Evolutionary conservation across 2,113 vertebrate species (phyloP).

Genomic region (Sturnus vulgaris): DNA sequence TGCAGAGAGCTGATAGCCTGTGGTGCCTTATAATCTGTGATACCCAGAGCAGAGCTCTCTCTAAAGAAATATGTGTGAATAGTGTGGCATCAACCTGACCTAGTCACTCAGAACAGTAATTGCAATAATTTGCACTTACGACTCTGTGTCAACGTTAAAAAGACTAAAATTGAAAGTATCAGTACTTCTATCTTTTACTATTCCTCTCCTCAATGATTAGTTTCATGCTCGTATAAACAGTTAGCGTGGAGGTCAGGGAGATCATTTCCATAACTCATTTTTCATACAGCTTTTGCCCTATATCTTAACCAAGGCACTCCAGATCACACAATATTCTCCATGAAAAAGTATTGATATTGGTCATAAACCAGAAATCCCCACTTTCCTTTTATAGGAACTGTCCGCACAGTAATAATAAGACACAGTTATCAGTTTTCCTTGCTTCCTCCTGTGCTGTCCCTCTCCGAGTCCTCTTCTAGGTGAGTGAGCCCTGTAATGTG

Average conservation of each 20-base stretch:
- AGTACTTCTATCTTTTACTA: background rate
- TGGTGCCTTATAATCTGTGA: conserved; percentile 7
- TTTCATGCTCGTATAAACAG: background rate
- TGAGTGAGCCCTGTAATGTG: background rate
- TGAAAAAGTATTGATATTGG: background rate
- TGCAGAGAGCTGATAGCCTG: background rate
- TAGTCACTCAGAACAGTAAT: background rate
- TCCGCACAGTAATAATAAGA: background rate
- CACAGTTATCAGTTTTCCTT: background rate
- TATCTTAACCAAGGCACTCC: background rate
- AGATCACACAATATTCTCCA: background rate
- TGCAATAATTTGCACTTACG: conserved; percentile 16
- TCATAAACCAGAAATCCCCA: background rate
- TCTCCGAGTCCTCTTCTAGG: background rate
- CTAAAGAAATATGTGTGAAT: background rate
- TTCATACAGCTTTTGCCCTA: background rate
- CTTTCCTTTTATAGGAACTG: background rate
- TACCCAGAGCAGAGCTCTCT: background rate
- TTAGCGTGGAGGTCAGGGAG: background rate
- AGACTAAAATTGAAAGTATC: background rate
- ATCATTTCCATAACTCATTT: background rate
- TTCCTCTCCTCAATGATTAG: background rate
- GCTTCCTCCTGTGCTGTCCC: background rate
- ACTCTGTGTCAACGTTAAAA: background rate
- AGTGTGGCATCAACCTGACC: background rate